These are phyloP conservation scores for Argyra leucocephala DNA, from an alignment of 2,888 invertebrate species.

Conservation along the genomic window DNA sequence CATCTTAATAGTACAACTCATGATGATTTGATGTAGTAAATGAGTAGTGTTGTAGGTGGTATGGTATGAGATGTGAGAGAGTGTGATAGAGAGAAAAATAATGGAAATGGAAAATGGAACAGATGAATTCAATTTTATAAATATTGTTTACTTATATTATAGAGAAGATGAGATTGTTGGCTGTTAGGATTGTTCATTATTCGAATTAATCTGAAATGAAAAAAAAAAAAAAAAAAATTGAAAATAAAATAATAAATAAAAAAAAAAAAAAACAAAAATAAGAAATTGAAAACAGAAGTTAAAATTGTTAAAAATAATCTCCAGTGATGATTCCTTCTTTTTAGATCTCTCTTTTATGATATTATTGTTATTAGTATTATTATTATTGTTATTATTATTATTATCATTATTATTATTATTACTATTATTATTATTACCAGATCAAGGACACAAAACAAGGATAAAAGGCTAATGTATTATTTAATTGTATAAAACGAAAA, in stretches of 20 bases:
- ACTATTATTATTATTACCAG: not conserved
- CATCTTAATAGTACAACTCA: too few relatives aligned
- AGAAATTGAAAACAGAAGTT: not conserved
- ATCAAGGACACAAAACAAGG: not conserved
- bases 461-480: constrained; percentile 1
- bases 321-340: not conserved
- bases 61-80: too few relatives aligned
- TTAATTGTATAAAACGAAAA: not conserved
- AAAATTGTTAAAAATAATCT: constrained; percentile 1
- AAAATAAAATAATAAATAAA: not conserved
- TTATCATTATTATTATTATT: not conserved
- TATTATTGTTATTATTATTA: not conserved
- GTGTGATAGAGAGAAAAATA: too few relatives aligned
- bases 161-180: not conserved
- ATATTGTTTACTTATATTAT: too few relatives aligned
- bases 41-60: too few relatives aligned
- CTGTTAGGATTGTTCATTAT: not conserved
- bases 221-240: not conserved
- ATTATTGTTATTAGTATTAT: not conserved
- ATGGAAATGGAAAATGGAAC: too few relatives aligned
- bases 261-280: not conserved
- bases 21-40: too few relatives aligned
- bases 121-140: too few relatives aligned
- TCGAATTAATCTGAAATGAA: not conserved
- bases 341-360: not conserved